phyloP scores from a whole-genome alignment of 2,797 vertebrate genomes.

The Lepilemur ruficaudatus region DNA sequence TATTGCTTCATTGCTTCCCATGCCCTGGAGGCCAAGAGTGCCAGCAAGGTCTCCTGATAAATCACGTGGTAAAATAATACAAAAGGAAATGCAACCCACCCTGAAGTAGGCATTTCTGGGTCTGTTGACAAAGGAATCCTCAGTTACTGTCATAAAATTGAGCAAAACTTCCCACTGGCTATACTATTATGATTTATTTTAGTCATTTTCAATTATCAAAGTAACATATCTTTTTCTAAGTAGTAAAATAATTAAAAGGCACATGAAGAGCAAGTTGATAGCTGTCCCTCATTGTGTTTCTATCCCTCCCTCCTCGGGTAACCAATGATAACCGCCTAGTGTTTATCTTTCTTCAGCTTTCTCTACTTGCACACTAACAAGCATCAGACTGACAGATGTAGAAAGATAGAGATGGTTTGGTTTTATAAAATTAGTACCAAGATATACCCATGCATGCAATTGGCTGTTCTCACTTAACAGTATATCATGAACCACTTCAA shows the following conservation, averaged over 20 bases:
- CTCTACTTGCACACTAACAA: background rate
- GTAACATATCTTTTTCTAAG: background rate
- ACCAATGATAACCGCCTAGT: background rate
- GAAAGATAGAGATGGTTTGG: background rate
- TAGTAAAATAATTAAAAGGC: background rate
- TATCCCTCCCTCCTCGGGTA: background rate
- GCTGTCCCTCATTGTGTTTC: background rate
- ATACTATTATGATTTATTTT: background rate
- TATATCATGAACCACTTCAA: background rate
- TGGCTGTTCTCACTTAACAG: background rate
- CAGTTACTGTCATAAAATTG: background rate
- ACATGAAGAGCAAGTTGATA: background rate
- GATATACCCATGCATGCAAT: background rate
- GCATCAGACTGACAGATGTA: background rate
- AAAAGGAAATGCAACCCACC: background rate
- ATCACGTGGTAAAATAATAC: background rate
- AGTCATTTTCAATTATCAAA: constrained; percentile 8
- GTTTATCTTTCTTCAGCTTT: background rate
- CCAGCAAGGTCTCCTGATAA: constrained; percentile 35
- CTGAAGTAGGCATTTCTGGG: background rate
- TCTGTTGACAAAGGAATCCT: background rate
- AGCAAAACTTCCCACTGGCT: background rate
- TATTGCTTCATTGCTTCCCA: constrained; percentile 52
- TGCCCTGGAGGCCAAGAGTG: constrained; percentile 39
- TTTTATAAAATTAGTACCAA: background rate